phyloP scores from a whole-genome alignment of 2,888 invertebrate genomes.

The Aporophyla nigra region DNA sequence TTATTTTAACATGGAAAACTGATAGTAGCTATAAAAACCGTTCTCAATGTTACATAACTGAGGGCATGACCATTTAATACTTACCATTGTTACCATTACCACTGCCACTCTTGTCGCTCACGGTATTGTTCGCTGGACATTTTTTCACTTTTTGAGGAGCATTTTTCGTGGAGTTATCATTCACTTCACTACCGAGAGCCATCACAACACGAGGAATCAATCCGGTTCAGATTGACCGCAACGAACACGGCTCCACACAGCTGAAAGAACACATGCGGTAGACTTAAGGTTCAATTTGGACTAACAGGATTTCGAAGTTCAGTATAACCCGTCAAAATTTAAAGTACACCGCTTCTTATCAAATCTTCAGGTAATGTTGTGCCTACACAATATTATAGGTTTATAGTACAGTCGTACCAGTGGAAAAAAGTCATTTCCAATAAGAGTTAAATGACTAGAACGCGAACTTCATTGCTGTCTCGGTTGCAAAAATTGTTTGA shows the following conservation, averaged over 20 bases:
- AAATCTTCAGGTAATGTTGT: constrained; percentile 26
- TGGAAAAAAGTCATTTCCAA: constrained; percentile 14
- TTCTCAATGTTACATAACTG: constrained; percentile 89
- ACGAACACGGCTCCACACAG: constrained; percentile 89
- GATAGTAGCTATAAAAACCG: constrained; percentile 72
- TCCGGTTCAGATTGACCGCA: constrained; percentile 88
- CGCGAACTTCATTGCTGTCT: constrained; percentile 33
- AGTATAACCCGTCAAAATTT: constrained; percentile 66
- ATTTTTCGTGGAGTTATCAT: constrained; percentile 89
- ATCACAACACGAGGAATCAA: constrained; percentile 91
- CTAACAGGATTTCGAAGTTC: constrained; percentile 73
- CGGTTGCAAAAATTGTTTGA: not conserved
- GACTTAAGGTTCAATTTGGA: constrained; percentile 88
- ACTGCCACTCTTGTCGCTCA: constrained; percentile 84
- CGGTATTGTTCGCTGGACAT: constrained; percentile 84
- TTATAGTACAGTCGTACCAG: constrained; percentile 61
- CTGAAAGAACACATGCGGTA: constrained; percentile 90
- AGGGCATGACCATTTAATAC: constrained; percentile 84
- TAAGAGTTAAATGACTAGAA: not conserved
- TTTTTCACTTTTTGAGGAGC: constrained; percentile 89
- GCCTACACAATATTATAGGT: constrained; percentile 57
- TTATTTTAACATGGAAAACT: constrained; percentile 68
- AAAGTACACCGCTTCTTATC: constrained; percentile 51
- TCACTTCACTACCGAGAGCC: constrained; percentile 91
- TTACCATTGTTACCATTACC: constrained; percentile 89